Evolutionary conservation across 2,888 invertebrate genomes (phyloP).

Genomic region (Diploptera punctata): DNA sequence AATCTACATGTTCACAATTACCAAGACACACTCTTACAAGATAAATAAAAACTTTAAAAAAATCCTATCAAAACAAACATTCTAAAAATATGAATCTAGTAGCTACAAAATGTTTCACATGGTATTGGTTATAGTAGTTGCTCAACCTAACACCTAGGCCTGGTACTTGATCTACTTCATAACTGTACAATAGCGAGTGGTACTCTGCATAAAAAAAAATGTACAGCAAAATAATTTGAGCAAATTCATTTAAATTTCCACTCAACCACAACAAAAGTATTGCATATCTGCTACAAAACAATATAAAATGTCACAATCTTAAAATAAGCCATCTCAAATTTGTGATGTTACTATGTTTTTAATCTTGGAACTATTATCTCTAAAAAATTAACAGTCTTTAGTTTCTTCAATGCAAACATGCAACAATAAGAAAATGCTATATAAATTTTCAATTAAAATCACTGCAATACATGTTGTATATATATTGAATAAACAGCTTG

Average conservation of each 20-base stretch:
- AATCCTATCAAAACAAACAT: constrained; percentile 19
- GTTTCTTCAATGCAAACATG: constrained; percentile 6
- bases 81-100: constrained; percentile 16
- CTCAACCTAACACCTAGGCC: constrained; percentile 18
- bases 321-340: not conserved
- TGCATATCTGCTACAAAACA: not conserved
- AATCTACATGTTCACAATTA: not conserved
- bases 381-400: constrained; percentile 5
- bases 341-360: not conserved
- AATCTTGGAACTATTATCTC: too few relatives aligned
- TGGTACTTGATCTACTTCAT: not conserved
- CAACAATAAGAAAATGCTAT: not conserved
- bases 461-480: not conserved
- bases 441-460: not conserved
- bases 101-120: constrained; percentile 1
- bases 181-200: too few relatives aligned
- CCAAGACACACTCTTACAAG: not conserved
- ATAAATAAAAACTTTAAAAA: not conserved
- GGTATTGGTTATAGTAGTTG: not conserved
- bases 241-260: constrained; percentile 20
- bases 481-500: not conserved
- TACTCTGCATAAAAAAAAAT: not conserved
- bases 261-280: not conserved
- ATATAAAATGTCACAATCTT: not conserved
- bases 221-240: constrained; percentile 5